Evolutionary conservation across 2,888 invertebrate genomes (phyloP).

Genomic region (Pseudococcus longispinus): DNA sequence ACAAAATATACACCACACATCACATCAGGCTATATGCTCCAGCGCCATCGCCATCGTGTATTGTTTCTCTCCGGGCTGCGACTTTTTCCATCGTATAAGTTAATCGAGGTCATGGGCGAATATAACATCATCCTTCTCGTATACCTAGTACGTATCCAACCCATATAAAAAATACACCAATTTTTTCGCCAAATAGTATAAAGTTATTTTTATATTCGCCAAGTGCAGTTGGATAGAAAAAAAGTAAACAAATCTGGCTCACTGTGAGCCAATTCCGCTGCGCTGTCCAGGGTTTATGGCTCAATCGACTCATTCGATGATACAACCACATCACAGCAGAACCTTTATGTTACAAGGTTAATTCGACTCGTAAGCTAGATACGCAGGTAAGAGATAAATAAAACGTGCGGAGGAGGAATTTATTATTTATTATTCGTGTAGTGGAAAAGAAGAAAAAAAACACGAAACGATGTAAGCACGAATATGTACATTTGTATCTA

Average conservation of each 20-base stretch:
- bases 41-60: neutral
- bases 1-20: too few relatives aligned
- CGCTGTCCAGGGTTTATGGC: constrained; percentile 12
- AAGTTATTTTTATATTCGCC: neutral
- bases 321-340: neutral
- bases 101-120: constrained; percentile 17
- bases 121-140: neutral
- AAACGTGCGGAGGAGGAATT: neutral
- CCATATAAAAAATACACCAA: neutral
- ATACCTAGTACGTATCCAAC: too few relatives aligned
- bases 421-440: neutral
- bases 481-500: neutral
- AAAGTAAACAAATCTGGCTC: neutral
- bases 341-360: constrained; percentile 24
- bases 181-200: neutral
- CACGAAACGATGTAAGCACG: neutral
- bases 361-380: neutral
- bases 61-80: neutral
- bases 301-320: neutral
- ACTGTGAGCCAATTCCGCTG: neutral
- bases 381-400: neutral
- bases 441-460: neutral
- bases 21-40: constrained; percentile 4
- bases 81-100: neutral
- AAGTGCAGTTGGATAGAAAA: neutral